Base-by-base conservation (phyloP, 2,888 invertebrate species). In the Elysia crispata region DNA sequence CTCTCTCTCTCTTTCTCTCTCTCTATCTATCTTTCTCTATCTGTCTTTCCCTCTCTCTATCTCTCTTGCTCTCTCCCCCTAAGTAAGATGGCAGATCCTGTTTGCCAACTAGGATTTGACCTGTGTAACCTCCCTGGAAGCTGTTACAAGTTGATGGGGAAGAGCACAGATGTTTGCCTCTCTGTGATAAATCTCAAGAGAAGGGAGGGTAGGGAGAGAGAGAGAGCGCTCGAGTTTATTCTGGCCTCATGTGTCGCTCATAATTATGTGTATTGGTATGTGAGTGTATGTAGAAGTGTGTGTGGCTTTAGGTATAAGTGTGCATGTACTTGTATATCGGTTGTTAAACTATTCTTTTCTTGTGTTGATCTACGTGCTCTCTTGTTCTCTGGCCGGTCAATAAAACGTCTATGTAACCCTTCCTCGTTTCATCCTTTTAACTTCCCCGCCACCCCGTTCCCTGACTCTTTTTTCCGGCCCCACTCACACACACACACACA, bases 401-500 rank as follows among this genome's bases (percentile, higher is more conserved):
- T 69, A n/a, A 13, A 30, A 15, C 20, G 15, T 31, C 69, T 69
- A 28, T 28, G 6, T 69, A 28, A 11, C 15, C 6, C 13, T 13
- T 30, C 28, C 33, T 66, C 28, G n/a, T 23, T 33, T 23, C 3
- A 11, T 64, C 62, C 41, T 25, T 33, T 25, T 41, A 25, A 33
- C 23, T 18, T n/a, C 23, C 64, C 33, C 41, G 13, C 31, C 49
- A 31, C 50, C 31, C 50, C 66, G 20, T 18, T 77, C 50, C 50
- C 49, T 66, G 13, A 20, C 66, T 67, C 54, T 67, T 66, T 76
- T 66, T 76, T 66, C 66, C 54, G 33, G 64, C 66, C 76, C 66
- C 76, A 66, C 76, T 76, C 54, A 50, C 76, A 20, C 76, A 33
- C 64, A 33, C 76, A 33, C 76, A 25, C 62, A 25, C 62, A 31